phyloP scores from a whole-genome alignment of 1,140 invertebrate genomes.

The Bombus terrestris region DNA sequence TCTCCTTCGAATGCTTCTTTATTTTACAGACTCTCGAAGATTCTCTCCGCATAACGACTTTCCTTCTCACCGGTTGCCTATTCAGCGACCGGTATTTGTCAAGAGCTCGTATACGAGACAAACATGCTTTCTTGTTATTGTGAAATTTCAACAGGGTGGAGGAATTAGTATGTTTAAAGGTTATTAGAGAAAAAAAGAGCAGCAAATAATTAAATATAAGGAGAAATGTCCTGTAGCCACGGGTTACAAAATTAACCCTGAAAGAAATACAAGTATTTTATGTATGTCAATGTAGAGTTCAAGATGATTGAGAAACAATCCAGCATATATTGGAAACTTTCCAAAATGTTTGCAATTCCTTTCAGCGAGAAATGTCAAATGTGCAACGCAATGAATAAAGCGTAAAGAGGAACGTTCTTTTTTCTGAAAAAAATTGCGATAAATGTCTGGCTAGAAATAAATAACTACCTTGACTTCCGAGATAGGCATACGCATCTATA shows the following conservation, averaged over 20 bases:
- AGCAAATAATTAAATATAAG: background rate
- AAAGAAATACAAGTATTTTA: background rate
- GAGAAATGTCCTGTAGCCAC: background rate
- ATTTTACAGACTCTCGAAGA: slow-evolving; percentile 27
- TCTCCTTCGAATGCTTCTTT: slow-evolving; percentile 41
- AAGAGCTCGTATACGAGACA: background rate
- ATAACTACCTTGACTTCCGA: too few relatives aligned
- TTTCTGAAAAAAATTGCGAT: background rate
- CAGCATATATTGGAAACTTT: background rate
- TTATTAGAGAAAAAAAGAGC: background rate
- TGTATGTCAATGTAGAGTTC: background rate
- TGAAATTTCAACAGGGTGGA: background rate
- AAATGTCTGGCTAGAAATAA: background rate
- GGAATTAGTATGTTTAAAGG: background rate
- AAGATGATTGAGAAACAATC: background rate
- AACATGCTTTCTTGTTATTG: background rate
- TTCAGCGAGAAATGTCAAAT: background rate
- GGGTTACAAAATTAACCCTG: background rate
- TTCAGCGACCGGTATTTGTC: background rate
- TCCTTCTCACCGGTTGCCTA: slow-evolving; percentile 37
- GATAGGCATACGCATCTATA: too few relatives aligned
- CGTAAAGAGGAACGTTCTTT: background rate
- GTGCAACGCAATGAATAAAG: background rate
- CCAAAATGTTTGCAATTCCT: background rate
- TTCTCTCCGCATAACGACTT: slow-evolving; percentile 48